Percentiles rank a stretch among this genome's conserved stretches.
These are phyloP conservation scores for Eulimnadia texana DNA, from an alignment of 1,140 invertebrate genomes.

Conservation along the genomic window DNA sequence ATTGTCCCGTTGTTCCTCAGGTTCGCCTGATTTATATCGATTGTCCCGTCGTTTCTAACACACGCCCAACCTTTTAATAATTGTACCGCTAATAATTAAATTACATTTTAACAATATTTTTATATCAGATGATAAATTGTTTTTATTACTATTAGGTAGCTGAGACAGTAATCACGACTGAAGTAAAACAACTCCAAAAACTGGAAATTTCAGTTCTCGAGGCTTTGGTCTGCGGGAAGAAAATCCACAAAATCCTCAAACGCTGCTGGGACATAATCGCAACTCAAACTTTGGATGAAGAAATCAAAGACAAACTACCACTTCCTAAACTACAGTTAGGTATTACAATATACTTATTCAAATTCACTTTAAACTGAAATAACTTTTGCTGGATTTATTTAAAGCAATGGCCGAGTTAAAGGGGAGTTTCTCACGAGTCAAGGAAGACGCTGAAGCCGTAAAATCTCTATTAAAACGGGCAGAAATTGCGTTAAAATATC, in stretches of 20 bases:
- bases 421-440: no score
- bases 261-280: not conserved
- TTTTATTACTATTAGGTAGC: slow-evolving; percentile 3
- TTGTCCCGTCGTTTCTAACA: no score
- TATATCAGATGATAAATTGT: not conserved
- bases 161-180: not conserved
- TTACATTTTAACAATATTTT: not conserved
- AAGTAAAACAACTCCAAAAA: not conserved
- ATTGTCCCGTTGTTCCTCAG: no score
- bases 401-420: no score
- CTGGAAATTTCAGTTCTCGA: not conserved
- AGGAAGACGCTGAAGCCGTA: no score
- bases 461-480: no score
- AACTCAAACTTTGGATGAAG: not conserved
- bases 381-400: no score
- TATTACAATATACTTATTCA: not conserved
- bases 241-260: not conserved
- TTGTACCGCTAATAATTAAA: not conserved
- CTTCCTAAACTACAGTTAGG: not conserved
- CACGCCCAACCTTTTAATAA: no score
- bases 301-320: not conserved
- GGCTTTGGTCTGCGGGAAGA: not conserved
- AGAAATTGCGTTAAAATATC: not conserved
- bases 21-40: no score
- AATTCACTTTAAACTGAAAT: no score